A percentile compares a stretch with the other conserved stretches of the same genome.
Conservation (phyloP, 1,140 invertebrate genomes). For the Steinernema feltiae region DNA sequence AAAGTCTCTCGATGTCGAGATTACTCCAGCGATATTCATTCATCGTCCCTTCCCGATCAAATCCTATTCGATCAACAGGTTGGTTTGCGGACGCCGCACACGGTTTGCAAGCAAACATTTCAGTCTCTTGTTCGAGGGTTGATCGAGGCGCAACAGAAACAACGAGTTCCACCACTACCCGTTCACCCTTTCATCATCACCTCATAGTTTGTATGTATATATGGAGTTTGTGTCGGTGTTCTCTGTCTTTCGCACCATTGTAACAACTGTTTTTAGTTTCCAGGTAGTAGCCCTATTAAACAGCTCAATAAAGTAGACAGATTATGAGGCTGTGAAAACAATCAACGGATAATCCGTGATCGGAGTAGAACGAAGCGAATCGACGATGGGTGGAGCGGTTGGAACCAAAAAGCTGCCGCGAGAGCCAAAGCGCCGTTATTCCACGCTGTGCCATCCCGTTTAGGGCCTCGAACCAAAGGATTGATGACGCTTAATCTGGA, state of each 20-base stretch:
- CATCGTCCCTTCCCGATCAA: not conserved
- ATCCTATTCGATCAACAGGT: constrained; percentile 11
- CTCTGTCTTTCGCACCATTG: not conserved
- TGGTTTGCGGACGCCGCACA: not conserved
- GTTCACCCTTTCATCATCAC: not conserved
- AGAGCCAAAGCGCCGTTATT: not conserved
- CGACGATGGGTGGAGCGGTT: not conserved
- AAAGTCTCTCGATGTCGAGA: not conserved
- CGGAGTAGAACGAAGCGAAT: no score
- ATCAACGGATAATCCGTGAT: not conserved
- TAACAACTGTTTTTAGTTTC: not conserved
- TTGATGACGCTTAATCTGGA: not conserved
- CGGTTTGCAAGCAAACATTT: not conserved
- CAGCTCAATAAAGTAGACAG: not conserved
- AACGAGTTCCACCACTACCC: not conserved
- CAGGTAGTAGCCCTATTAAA: not conserved
- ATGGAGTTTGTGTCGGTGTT: not conserved
- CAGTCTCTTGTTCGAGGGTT: not conserved
- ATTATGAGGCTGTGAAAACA: not conserved
- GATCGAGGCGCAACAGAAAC: not conserved
- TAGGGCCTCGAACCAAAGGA: not conserved
- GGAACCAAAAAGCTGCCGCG: not conserved
- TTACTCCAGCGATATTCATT: not conserved
- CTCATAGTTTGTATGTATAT: constrained; percentile 12
- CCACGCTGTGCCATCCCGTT: not conserved